A percentile compares a stretch with the other conserved stretches of the same genome.
phyloP scores from a whole-genome alignment of 2,797 vertebrate species.

The Melanotaenia parkinsoni region DNA sequence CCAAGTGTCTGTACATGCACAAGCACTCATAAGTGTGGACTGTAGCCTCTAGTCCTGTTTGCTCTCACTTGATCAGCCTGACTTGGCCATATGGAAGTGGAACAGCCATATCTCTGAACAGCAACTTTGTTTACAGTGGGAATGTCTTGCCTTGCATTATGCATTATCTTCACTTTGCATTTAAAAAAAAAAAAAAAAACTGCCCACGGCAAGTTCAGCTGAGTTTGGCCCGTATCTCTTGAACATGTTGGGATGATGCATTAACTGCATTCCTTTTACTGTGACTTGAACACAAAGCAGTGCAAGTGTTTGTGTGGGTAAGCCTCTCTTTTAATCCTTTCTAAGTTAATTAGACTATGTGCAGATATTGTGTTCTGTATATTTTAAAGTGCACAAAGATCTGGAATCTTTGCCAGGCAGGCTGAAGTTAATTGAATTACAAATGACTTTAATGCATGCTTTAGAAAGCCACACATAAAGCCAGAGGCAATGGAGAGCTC shows the following conservation, averaged over 20 bases:
- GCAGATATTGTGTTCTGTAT: slow-evolving; percentile 18
- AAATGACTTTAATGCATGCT: slow-evolving; percentile 67
- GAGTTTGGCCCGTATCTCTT: slow-evolving; percentile 43
- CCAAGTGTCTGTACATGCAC: slow-evolving; percentile 38
- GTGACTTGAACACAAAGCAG: slow-evolving; percentile 37
- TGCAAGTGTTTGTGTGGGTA: slow-evolving; percentile 22
- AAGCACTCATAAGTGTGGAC: slow-evolving; percentile 53
- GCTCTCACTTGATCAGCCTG: slow-evolving; percentile 53
- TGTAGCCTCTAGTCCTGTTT: slow-evolving; percentile 67
- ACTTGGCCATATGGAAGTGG: slow-evolving; percentile 44
- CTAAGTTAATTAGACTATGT: slow-evolving; percentile 21
- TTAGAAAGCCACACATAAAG: slow-evolving; percentile 70
- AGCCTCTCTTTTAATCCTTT: slow-evolving; percentile 17
- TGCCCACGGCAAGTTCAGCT: slow-evolving; percentile 46
- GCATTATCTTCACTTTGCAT: slow-evolving; percentile 43
- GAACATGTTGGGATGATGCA: slow-evolving; percentile 57
- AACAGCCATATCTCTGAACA: slow-evolving; percentile 30
- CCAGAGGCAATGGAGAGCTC: slow-evolving; percentile 72
- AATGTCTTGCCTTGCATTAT: slow-evolving; percentile 41
- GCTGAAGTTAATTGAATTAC: slow-evolving; percentile 74
- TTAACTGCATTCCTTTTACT: slow-evolving; percentile 59
- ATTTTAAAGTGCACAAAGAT: slow-evolving; percentile 31
- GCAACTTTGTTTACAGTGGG: slow-evolving; percentile 57
- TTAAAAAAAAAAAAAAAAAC: slow-evolving; percentile 8
- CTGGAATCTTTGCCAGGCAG: slow-evolving; percentile 41